Evolutionary conservation across 2,113 vertebrate genomes (phyloP), one percentile per base, ranked within the genome.

Genomic region (Willisornis vidua): DNA sequence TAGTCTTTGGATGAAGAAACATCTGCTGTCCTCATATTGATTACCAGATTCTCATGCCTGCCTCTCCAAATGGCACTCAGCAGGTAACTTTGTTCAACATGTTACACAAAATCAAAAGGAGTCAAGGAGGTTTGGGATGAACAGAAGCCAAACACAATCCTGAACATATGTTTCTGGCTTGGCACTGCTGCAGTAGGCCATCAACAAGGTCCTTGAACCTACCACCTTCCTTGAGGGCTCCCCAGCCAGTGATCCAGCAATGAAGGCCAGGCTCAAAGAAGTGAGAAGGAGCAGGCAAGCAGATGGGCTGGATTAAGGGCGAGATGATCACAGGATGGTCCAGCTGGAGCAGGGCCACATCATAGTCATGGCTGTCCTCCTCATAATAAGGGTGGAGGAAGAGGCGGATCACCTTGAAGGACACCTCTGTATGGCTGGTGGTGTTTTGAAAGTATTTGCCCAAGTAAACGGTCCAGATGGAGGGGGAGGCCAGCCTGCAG

Each of bases 191-290:
- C n/a, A 24, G 48, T 20, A 78, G n/a, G 28, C 66, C 41, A 41
- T 52, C 57, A 72, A 61, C 49, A 63, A 57, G 66, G 37, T 46
- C 9, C 13, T 45, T 70, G 57, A 22, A 91, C 98, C 93, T 96
- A 99, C 99, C 99, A 0, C 98, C 98, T 95, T 99, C 99, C 2
- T 91, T 97, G 24, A 98, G 97, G 23, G 98, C 97, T 12, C 99
- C 99, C 99, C 99, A 99, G 91, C 99, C 99, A 0, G 99, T 99
- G 91, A 99, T 98, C 99, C 99, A 99, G 97, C 99, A 99, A 39
- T 98, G 96, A 87, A 98, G 98, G 49, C 98, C 99, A 0, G 98
- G 97, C 73, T 99, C 98, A 61, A 99, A 98, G 94, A 98, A 95
- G 66, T 99, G 99, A 31, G 98, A 98, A 46, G 96, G 97, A 1